Base-by-base conservation (phyloP, 2,888 invertebrate genomes). In the Thymelicus sylvestris region DNA sequence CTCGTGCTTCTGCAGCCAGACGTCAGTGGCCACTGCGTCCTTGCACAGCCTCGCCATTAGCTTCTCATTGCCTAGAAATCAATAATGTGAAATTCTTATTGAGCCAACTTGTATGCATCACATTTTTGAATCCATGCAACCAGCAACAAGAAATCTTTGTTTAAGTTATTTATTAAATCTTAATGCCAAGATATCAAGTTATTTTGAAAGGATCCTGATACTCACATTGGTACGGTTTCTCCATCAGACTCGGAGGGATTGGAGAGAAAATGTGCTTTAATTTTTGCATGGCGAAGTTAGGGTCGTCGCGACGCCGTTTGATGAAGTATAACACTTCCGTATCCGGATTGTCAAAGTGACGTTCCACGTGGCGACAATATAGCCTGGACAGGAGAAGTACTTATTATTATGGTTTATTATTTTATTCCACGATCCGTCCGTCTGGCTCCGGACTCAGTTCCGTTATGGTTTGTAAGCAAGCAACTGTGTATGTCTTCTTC, bases 301-400 rank as follows among this genome's bases (percentile, higher is more conserved):
- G 75, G 50, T 92, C 92, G 52, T 90, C 87, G 47, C 83, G 85
- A 15, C 93, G 85, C 1, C 93, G 85, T 57, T 83, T 80, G 55
- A 92, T 78, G 76, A 93, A 93, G 73, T 92, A 90, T 0, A 86
- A 79, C 2, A 93, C 81, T 71, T 92, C 92, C 0, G 83, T 81
- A 64, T 89, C 87, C 0, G 86, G 84, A 1, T 81, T 79, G 12
- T 88, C 86, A 61, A 91, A 92, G 68, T 86, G 79, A 0, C 86
- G 89, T n/a, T 93, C 93, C 10, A 93, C 83, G 73, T 92, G 91
- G 1, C 87, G 87, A 74, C 93, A 93, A 70, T 93, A 93, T 15
- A 93, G 77, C 93, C 93, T 93, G 73, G 2, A 60, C 6, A 48
- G 8, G 47, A 12, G 44, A 44, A 10, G 2, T 44, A 12, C 7